Conservation (phyloP, 1,140 invertebrate genomes). For the Triops longicaudatus region DNA sequence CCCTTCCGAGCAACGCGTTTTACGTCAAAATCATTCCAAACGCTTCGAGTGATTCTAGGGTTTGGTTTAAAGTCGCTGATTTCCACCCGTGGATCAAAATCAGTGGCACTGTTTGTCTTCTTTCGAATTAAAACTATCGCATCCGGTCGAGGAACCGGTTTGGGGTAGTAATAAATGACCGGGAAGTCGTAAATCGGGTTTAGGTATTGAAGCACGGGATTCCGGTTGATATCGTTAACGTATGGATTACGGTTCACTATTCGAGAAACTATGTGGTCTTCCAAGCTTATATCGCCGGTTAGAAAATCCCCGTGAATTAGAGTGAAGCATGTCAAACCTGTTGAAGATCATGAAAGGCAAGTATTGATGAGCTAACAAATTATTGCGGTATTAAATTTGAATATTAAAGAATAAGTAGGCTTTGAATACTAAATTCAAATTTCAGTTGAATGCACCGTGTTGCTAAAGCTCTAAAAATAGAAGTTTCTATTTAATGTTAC, state of each 20-base stretch:
- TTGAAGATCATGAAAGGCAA: background rate
- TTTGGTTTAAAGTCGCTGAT: background rate
- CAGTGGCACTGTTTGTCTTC: background rate
- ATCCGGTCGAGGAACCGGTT: background rate
- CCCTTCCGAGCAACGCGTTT: background rate
- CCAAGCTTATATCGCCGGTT: background rate
- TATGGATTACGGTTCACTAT: background rate
- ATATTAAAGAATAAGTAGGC: too few relatives aligned
- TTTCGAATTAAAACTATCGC: background rate
- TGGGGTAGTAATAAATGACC: background rate
- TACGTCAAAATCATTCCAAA: background rate
- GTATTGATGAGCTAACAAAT: too few relatives aligned
- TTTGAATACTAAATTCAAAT: too few relatives aligned
- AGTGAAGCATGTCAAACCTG: background rate
- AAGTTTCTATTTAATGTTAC: too few relatives aligned
- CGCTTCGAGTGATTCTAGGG: background rate
- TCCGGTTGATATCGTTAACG: background rate
- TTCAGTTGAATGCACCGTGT: too few relatives aligned
- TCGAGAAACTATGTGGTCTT: background rate
- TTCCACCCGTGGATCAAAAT: background rate
- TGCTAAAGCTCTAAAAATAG: too few relatives aligned
- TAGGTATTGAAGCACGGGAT: background rate
- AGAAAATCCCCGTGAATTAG: background rate
- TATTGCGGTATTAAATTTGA: too few relatives aligned
- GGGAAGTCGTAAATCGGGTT: background rate